phyloP scores from a whole-genome alignment of 35 echinoderm and acorn worm species.

The Ophioderma brevispina region DNA sequence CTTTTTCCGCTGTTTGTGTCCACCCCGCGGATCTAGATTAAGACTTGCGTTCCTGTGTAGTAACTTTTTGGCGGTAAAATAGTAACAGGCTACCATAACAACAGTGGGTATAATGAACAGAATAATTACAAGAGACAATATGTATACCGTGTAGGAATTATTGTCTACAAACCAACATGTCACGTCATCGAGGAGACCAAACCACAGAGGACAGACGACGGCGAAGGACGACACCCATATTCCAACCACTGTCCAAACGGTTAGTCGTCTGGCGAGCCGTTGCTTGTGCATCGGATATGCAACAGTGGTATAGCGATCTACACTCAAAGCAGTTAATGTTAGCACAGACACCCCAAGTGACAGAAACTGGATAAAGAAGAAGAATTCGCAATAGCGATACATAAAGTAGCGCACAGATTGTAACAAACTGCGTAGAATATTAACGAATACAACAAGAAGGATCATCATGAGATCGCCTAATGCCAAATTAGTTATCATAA shows the following conservation, averaged over 20 bases:
- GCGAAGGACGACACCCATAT: background rate
- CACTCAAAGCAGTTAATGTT: constrained; percentile 11
- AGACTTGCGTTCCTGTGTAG: background rate
- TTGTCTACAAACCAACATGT: background rate
- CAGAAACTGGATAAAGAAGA: background rate
- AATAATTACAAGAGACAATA: background rate
- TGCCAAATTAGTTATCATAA: background rate
- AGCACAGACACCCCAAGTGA: background rate
- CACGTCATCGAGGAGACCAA: background rate
- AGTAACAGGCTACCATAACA: constrained; percentile 1
- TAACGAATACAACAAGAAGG: background rate
- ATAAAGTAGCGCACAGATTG: too few relatives aligned
- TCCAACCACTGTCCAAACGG: background rate
- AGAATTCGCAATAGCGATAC: background rate
- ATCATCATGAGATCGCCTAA: background rate
- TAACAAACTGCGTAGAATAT: background rate
- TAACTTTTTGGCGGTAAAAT: background rate
- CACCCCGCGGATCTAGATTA: background rate
- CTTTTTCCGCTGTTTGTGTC: constrained; percentile 3
- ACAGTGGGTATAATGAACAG: background rate
- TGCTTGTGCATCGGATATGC: background rate
- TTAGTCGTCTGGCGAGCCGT: background rate
- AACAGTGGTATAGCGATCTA: constrained; percentile 18
- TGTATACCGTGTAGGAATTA: background rate
- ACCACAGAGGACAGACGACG: background rate